A percentile compares a stretch with the other conserved stretches of the same genome.
phyloP scores from a whole-genome alignment of 2,113 vertebrate species.

The Otis tarda region DNA sequence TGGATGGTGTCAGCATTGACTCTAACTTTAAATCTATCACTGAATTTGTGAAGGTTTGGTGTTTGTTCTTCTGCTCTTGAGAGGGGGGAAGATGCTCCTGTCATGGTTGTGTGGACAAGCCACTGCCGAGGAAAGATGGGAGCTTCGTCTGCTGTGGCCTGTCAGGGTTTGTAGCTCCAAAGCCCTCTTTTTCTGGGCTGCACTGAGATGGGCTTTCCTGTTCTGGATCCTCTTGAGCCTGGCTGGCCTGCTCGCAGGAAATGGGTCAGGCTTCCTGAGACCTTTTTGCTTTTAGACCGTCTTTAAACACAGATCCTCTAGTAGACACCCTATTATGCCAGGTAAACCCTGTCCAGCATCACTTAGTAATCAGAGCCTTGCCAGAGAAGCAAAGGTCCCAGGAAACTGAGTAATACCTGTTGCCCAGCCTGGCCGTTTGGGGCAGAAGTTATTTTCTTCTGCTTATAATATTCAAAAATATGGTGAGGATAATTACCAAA shows the following conservation, averaged over 20 bases:
- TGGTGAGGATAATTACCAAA: neutral
- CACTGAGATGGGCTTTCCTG: neutral
- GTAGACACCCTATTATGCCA: neutral
- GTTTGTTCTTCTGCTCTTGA: neutral
- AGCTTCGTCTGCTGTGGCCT: neutral
- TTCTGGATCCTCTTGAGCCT: neutral
- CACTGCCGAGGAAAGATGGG: rapidly evolving
- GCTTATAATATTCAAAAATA: neutral
- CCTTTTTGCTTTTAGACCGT: neutral
- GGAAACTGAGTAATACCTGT: neutral
- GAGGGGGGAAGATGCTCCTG: neutral
- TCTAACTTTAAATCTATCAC: neutral
- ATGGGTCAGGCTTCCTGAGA: neutral
- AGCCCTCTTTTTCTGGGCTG: neutral
- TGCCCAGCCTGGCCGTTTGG: neutral
- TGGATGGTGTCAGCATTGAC: neutral
- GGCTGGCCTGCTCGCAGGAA: neutral
- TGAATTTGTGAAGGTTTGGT: neutral
- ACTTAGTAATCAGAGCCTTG: neutral
- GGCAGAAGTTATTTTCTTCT: neutral
- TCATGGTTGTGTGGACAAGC: neutral
- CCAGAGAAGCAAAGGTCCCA: neutral
- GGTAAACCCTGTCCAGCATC: neutral
- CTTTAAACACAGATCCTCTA: neutral
- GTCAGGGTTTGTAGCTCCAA: neutral